These are phyloP conservation scores for Oryzias woworae DNA, from an alignment of 2,113 vertebrate species.

Conservation along the genomic window DNA sequence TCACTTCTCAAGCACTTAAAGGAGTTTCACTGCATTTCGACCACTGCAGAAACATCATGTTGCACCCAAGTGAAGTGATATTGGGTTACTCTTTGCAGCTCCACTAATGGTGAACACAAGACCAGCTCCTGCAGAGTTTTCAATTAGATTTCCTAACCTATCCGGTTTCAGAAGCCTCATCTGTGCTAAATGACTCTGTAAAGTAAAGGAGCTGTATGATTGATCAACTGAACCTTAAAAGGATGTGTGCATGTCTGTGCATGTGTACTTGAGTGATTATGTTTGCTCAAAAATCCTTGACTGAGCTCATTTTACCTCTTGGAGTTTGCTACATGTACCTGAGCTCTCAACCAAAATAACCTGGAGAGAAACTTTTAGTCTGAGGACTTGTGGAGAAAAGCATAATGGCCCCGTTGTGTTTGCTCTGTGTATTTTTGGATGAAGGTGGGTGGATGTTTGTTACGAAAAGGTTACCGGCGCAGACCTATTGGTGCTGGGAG, in stretches of 20 bases:
- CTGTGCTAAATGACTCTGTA: slow-evolving; percentile 29
- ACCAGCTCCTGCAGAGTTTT: slow-evolving; percentile 30
- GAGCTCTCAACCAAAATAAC: slow-evolving; percentile 47
- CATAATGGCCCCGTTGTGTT: slow-evolving; percentile 20
- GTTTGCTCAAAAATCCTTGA: slow-evolving; percentile 45
- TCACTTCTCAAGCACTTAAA: slow-evolving; percentile 39
- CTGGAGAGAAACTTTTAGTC: slow-evolving; percentile 25
- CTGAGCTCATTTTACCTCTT: slow-evolving; percentile 52
- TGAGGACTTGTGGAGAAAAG: slow-evolving; percentile 23
- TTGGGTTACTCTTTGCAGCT: slow-evolving; percentile 59
- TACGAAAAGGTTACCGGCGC: slow-evolving; percentile 20
- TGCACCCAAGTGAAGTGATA: slow-evolving; percentile 55
- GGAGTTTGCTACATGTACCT: slow-evolving; percentile 21
- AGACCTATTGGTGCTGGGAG: slow-evolving; percentile 50
- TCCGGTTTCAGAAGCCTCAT: slow-evolving; percentile 26
- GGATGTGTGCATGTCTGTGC: slow-evolving; percentile 12
- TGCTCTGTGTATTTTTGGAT: slow-evolving; percentile 13
- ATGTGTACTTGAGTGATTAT: slow-evolving; percentile 40
- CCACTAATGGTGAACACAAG: slow-evolving; percentile 38
- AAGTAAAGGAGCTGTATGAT: slow-evolving; percentile 20
- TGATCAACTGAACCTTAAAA: slow-evolving; percentile 35
- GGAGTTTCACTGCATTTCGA: slow-evolving; percentile 37
- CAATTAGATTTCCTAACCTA: slow-evolving; percentile 53
- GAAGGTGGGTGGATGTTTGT: not conserved
- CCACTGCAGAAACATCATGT: slow-evolving; percentile 36